Base-by-base conservation (phyloP, 2,113 vertebrate genomes). In the Phylloscopus trochiloides region DNA sequence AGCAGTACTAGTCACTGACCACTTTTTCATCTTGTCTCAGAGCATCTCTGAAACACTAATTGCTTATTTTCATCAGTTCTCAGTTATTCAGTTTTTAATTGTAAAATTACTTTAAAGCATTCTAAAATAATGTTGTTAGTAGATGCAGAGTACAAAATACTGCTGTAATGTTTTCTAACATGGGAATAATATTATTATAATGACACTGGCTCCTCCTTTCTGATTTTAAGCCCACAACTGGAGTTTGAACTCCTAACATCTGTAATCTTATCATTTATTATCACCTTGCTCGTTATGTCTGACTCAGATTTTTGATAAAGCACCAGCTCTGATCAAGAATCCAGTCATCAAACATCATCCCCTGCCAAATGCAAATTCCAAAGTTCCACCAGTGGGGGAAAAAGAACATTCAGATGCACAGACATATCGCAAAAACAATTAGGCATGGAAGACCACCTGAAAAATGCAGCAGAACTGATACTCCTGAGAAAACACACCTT, bases 151-250 rank as follows among this genome's bases (percentile, higher is more conserved):
- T 34, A 85, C 32, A 76, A n/a, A 76, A 34, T 29, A 58, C 38
- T 58, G 42, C 38, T 90, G 38, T 54, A 76, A 86, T 86, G 34
- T 77, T 96, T 96, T 89, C 40, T 71, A 90, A 81, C 8, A 48
- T 3, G 6, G 5, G 16, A 84, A 92, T 73, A 92, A 86, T 95
- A 93, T 80, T 74, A 58, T 66, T 86, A 28, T 42, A 76, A 93
- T 77, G 29, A 66, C 32, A 62, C 32, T 71, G 59, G 6, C 29
- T 90, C 67, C 34, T 73, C 89, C 38, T 42, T 47, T 91, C 63
- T 86, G 75, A 80, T 83, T 90, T 88, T 70, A 86, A 92, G 38
- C 16, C 25, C 48, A 54, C 67, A 83, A 83, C 0, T 86, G 88
- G 78, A 86, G 84, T 83, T 73, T 80, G 54, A 92, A 59, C 59